A percentile compares a stretch with the other conserved stretches of the same genome.
These are phyloP conservation scores for Phoenoteleia sp. DNA, from an alignment of 2,888 invertebrate species.

Conservation along the genomic window DNA sequence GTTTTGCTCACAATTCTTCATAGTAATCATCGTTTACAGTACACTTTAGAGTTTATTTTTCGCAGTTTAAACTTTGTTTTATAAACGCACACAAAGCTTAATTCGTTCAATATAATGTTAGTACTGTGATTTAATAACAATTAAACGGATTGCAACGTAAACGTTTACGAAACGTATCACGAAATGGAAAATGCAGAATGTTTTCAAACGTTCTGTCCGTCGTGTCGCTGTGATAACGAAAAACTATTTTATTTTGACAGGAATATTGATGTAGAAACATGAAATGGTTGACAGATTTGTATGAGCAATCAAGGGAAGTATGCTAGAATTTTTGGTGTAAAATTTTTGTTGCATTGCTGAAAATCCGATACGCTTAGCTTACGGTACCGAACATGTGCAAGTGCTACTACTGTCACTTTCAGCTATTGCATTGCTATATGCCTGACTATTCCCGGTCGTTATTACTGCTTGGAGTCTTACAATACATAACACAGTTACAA, in stretches of 20 bases:
- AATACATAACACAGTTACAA: constrained; percentile 5
- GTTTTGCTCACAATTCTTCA: constrained; percentile 28
- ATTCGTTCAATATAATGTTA: background rate
- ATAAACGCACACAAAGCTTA: background rate
- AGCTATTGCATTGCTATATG: constrained; percentile 33
- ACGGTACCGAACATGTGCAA: constrained; percentile 26
- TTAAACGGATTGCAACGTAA: background rate
- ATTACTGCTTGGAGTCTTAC: constrained; percentile 44
- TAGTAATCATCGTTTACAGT: constrained; percentile 13
- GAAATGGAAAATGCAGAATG: background rate
- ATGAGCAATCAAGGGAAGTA: constrained; percentile 31
- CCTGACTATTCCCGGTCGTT: constrained; percentile 45
- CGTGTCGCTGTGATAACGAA: background rate
- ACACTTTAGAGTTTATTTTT: background rate
- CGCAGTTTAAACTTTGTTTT: background rate
- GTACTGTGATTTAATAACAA: background rate
- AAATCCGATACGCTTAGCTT: constrained; percentile 34
- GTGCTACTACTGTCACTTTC: constrained; percentile 52
- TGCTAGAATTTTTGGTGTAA: constrained; percentile 17
- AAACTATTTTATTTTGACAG: constrained; percentile 30
- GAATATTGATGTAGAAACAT: constrained; percentile 23
- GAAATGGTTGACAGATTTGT: constrained; percentile 28
- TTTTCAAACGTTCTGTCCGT: background rate
- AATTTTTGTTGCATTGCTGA: constrained; percentile 19
- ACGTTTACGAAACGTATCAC: background rate